Base-by-base conservation (phyloP, 2,888 invertebrate species). In the Sinelater perroti region DNA sequence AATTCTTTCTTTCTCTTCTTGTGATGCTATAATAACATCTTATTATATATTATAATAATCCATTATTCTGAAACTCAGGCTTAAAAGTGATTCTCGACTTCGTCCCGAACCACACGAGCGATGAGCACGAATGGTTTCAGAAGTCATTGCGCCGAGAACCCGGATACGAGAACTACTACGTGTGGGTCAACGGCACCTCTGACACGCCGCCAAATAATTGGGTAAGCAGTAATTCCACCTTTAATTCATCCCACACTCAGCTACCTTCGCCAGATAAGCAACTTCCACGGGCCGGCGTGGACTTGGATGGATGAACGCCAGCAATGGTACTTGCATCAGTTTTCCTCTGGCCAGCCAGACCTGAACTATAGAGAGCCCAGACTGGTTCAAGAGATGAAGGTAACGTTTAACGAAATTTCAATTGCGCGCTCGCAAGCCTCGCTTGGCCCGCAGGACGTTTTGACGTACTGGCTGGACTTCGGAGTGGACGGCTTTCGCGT, bases 401-500 rank as follows among this genome's bases (percentile, higher is more conserved):
- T 44, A 10, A n/a, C n/a, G n/a, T n/a, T n/a, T n/a, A n/a, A n/a
- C n/a, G n/a, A n/a, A n/a, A n/a, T n/a, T n/a, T n/a, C n/a, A n/a
- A n/a, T n/a, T n/a, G n/a, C n/a, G n/a, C n/a, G n/a, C n/a, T n/a
- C n/a, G n/a, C n/a, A n/a, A n/a, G n/a, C n/a, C n/a, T n/a, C n/a
- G n/a, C n/a, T n/a, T n/a, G n/a, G n/a, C n/a, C n/a, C n/a, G n/a
- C 71, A 91, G 87, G 83, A 84, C n/a, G 81, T 88, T 0, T 72
- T 95, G 13, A 82, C 80, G 62, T 93, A 86, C 70, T 96, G 95
- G 95, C 72, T 96, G 42, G 86, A 87, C 46, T 86, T 86, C 67
- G 95, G 94, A 0, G 86, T 95, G 0, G 90, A 91, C 70, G 97
- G 96, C 0, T 93, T 96, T 70, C 85, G 95, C 66, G 82, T 96